A percentile compares a stretch with the other conserved stretches of the same genome.
These are phyloP conservation scores for Cerceris rybyensis DNA, from an alignment of 2,888 invertebrate genomes.

Conservation along the genomic window DNA sequence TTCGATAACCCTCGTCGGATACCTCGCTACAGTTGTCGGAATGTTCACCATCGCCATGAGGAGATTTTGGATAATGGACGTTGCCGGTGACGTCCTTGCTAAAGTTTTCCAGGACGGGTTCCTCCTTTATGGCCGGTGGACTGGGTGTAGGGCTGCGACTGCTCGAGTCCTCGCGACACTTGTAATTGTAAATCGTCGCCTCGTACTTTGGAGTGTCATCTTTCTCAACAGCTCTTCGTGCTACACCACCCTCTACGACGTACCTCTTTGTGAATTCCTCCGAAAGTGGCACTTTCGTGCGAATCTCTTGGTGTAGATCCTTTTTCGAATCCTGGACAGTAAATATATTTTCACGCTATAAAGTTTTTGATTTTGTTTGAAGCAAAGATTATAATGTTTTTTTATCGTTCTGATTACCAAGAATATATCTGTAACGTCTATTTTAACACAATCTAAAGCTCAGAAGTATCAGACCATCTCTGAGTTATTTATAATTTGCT, in stretches of 20 bases:
- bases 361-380: neutral
- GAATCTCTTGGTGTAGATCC: constrained; percentile 71
- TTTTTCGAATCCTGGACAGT: constrained; percentile 72
- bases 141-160: constrained; percentile 75
- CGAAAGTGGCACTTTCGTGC: constrained; percentile 70
- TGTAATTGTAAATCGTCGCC: constrained; percentile 78
- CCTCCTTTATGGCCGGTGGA: constrained; percentile 67
- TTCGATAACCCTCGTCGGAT: constrained; percentile 93
- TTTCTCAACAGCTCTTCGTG: constrained; percentile 71
- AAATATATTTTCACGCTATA: neutral
- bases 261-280: constrained; percentile 78
- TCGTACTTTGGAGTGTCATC: constrained; percentile 78
- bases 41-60: constrained; percentile 77
- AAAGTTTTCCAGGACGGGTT: constrained; percentile 67
- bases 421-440: no score
- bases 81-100: constrained; percentile 66
- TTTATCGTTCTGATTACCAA: no score
- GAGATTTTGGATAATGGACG: constrained; percentile 70
- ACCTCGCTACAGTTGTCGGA: constrained; percentile 92
- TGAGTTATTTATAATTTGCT: no score
- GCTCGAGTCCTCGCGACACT: constrained; percentile 75
- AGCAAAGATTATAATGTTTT: no score
- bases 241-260: constrained; percentile 77
- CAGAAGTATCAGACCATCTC: no score
- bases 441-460: no score